phyloP scores from a whole-genome alignment of 2,888 invertebrate genomes.

The Nasonia oneida region DNA sequence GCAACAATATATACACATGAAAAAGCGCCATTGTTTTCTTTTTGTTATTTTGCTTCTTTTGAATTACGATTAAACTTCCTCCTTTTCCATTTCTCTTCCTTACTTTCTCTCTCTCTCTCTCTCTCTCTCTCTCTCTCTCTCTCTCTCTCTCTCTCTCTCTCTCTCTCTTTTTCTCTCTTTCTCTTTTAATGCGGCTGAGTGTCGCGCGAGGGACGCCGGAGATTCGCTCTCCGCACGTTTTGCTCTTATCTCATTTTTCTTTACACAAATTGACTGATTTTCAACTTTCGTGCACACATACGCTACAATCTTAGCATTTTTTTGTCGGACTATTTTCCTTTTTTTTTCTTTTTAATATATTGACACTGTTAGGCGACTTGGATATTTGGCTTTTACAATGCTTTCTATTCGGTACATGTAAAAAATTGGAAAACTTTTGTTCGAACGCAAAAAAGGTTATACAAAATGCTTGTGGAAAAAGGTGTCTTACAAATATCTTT shows the following conservation, averaged over 20 bases:
- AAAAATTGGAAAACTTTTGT: slow-evolving; percentile 54
- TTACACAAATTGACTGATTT: slow-evolving; percentile 58
- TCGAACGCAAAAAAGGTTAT: slow-evolving; percentile 25
- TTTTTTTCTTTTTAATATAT: slow-evolving; percentile 62
- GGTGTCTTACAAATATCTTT: slow-evolving; percentile 48
- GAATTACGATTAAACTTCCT: slow-evolving; percentile 57
- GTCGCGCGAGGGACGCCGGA: slow-evolving; percentile 57
- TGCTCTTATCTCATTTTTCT: slow-evolving; percentile 1
- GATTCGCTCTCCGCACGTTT: slow-evolving; percentile 49
- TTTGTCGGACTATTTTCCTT: slow-evolving; percentile 21
- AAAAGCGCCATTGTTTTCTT: slow-evolving; percentile 70
- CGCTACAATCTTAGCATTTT: slow-evolving; percentile 37
- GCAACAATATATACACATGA: slow-evolving; percentile 76
- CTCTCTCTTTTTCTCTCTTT: neutral
- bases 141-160: slow-evolving; percentile 27
- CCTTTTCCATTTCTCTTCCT: slow-evolving; percentile 3
- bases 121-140: slow-evolving; percentile 33
- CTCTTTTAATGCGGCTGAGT: slow-evolving; percentile 48
- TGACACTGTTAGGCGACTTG: slow-evolving; percentile 65
- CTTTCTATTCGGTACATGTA: slow-evolving; percentile 34
- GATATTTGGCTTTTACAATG: slow-evolving; percentile 45
- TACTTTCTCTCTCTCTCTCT: slow-evolving; percentile 30
- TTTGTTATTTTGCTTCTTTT: slow-evolving; percentile 58
- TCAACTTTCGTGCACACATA: slow-evolving; percentile 27
- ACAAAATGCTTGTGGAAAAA: slow-evolving; percentile 53